Conservation (phyloP, 2,797 vertebrate species). For the Acanthornis magna region DNA sequence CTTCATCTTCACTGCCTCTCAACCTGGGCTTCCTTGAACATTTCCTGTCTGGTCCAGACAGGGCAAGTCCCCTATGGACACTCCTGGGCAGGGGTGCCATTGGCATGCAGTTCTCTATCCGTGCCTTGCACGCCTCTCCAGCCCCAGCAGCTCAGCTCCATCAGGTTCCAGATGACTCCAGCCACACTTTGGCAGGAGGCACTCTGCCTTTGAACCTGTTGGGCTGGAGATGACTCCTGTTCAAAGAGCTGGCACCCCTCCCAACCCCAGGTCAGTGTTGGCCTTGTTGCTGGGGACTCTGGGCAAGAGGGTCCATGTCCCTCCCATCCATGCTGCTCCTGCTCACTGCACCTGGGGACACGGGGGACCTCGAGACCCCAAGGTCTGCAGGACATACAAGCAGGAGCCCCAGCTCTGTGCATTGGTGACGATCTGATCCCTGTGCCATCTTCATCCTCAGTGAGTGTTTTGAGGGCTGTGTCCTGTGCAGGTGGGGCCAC, state of each 20-base stretch:
- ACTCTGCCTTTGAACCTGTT: not conserved
- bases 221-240: not conserved
- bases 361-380: accelerated
- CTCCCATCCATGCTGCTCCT: not conserved
- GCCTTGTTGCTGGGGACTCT: not conserved
- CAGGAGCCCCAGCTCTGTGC: not conserved
- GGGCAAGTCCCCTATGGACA: not conserved
- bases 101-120: accelerated
- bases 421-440: accelerated
- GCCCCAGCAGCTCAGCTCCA: not conserved
- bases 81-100: not conserved
- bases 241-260: not conserved
- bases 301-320: not conserved
- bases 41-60: not conserved
- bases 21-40: not conserved
- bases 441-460: accelerated
- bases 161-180: not conserved
- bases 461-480: not conserved
- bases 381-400: not conserved
- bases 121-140: accelerated
- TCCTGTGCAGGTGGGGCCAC: accelerated
- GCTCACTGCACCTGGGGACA: not conserved
- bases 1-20: not conserved
- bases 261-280: accelerated
- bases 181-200: not conserved